Conservation (phyloP, 2,888 invertebrate species). For the Erynnis tages region DNA sequence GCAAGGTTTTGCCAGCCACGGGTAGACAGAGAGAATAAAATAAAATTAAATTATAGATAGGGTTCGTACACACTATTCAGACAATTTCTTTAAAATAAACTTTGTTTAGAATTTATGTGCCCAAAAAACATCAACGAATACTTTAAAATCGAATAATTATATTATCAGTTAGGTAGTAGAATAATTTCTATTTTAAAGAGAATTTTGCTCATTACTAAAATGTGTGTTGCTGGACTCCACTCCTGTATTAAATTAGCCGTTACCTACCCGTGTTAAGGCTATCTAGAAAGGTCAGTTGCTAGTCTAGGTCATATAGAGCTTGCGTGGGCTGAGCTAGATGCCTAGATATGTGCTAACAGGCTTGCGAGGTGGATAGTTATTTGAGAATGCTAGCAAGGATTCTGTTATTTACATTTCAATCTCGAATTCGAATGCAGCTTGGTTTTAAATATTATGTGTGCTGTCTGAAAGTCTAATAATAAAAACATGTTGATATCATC, state of each 20-base stretch:
- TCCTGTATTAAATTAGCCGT: slow-evolving; percentile 17
- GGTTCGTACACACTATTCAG: no score
- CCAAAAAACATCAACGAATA: no score
- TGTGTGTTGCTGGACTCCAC: neutral
- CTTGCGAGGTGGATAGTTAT: slow-evolving; percentile 3
- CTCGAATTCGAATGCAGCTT: no score
- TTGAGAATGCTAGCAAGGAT: neutral
- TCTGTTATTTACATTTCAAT: neutral
- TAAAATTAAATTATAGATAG: no score
- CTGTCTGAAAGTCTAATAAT: no score
- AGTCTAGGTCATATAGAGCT: slow-evolving; percentile 34
- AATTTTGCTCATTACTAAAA: neutral
- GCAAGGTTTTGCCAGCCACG: slow-evolving; percentile 41
- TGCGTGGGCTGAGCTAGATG: slow-evolving; percentile 30
- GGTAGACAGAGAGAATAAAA: slow-evolving; percentile 13
- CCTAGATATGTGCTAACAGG: slow-evolving; percentile 25
- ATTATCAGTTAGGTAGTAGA: no score
- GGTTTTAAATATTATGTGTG: no score
- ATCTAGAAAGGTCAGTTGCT: slow-evolving; percentile 33
- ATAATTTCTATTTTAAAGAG: no score
- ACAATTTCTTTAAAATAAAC: no score
- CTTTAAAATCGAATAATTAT: no score
- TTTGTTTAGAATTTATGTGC: no score
- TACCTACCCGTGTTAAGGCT: slow-evolving; percentile 29
- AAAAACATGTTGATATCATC: no score